Percentiles rank a stretch among this genome's conserved stretches.
phyloP scores from a whole-genome alignment of 2,113 vertebrate genomes.

The rat (Rattus norvegicus) region DNA sequence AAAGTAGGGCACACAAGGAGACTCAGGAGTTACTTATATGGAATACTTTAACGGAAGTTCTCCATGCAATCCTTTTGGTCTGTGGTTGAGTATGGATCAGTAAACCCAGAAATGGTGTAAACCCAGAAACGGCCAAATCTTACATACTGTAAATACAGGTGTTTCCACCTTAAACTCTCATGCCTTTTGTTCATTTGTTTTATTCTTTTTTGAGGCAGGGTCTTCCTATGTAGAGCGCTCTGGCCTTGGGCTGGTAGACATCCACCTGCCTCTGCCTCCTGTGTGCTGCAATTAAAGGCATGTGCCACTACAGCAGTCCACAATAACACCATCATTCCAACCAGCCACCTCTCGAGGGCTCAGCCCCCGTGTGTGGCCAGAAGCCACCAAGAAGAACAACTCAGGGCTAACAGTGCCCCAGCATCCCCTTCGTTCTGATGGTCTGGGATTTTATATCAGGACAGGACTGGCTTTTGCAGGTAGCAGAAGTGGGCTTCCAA shows the following conservation, averaged over 20 bases:
- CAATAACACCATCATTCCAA: accelerated
- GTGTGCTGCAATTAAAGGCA: neutral
- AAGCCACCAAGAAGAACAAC: accelerated
- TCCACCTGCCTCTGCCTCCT: neutral
- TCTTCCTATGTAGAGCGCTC: neutral
- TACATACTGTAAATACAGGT: neutral
- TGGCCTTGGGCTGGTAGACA: neutral
- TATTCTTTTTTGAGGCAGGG: neutral
- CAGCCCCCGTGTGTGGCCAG: neutral
- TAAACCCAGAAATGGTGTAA: neutral
- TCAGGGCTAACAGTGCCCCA: accelerated
- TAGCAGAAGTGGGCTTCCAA: neutral
- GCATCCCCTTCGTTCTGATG: neutral
- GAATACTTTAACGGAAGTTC: neutral
- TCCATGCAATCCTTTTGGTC: neutral
- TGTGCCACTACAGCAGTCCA: neutral
- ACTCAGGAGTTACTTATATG: neutral
- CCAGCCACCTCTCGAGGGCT: neutral
- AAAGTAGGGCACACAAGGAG: neutral
- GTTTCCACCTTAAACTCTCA: neutral
- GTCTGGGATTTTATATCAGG: neutral
- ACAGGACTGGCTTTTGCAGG: neutral
- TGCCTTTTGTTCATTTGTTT: neutral
- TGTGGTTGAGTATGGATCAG: neutral
- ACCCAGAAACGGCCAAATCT: neutral